A percentile compares a stretch with the other conserved stretches of the same genome.
Evolutionary conservation across 1,140 invertebrate genomes (phyloP).

Genomic region (Caenorhabditis tropicalis): DNA sequence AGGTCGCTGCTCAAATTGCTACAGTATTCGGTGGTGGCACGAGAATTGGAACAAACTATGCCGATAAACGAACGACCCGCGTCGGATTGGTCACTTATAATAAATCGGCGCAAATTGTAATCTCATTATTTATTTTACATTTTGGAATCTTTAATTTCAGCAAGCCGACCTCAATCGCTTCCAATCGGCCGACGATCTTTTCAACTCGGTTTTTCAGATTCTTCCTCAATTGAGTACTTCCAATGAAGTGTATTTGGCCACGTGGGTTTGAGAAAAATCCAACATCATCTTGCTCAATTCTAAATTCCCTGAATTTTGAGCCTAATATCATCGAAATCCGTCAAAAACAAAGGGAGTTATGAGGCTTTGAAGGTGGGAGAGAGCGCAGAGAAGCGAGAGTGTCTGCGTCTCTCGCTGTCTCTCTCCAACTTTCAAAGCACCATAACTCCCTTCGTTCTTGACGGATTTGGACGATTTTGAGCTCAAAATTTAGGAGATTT

Average conservation of each 20-base stretch:
- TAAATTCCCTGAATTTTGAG: too few relatives aligned
- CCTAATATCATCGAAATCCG: too few relatives aligned
- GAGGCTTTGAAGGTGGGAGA: too few relatives aligned
- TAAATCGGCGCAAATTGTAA: neutral
- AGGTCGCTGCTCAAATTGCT: conserved; percentile 33
- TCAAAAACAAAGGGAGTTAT: too few relatives aligned
- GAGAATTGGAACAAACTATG: neutral
- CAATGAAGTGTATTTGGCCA: neutral
- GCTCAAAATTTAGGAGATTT: too few relatives aligned
- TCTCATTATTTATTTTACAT: neutral
- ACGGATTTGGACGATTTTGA: too few relatives aligned
- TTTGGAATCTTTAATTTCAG: neutral
- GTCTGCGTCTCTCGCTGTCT: too few relatives aligned
- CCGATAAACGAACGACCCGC: neutral
- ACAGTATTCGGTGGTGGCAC: conserved; percentile 6
- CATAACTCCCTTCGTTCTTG: too few relatives aligned
- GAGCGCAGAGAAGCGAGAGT: too few relatives aligned
- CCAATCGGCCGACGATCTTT: neutral
- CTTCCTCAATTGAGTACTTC: neutral
- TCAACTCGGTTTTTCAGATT: neutral
- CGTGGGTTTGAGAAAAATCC: neutral
- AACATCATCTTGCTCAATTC: too few relatives aligned
- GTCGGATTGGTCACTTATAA: conserved; percentile 25
- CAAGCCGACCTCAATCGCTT: neutral
- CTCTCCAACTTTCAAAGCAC: too few relatives aligned